Base-by-base conservation (phyloP, 2,888 invertebrate genomes). In the Phania funesta region DNA sequence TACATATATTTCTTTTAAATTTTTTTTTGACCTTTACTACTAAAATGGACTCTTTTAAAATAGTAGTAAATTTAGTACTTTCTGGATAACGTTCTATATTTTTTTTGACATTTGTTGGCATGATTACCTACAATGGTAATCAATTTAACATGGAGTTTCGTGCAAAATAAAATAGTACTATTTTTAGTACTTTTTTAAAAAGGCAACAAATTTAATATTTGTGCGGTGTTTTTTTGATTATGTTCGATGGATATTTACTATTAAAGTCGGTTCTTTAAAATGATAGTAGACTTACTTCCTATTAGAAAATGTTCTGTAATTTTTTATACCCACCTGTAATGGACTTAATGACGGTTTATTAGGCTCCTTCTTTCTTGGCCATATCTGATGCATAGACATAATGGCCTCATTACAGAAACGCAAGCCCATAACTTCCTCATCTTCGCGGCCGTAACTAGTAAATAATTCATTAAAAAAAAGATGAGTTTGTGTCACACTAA, bases 351-450 rank as follows among this genome's bases (percentile, higher is more conserved):
- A 92, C 24, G 92, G 92, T 75, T 91, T 92, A 70, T 93, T 92
- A 0, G 93, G 92, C 86, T 94, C 94, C 86, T 92, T 91, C 85
- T 91, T 89, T 8, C 93, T 93, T 0, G 97, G 97, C 92, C 96
- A 96, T 65, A 97, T 93, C 90, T 97, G 97, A 64, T 96, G 95
- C 75, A 98, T 93, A 88, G 97, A 96, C 94, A 98, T 95, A 89
- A 98, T 95, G 70, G 98, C 96, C 92, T 99, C 99, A 90, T 99
- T 99, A 92, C 98, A 97, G 92, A 99, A 99, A 88, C 98, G 97
- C 85, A 99, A 93, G 0, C 99, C 99, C 95, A 99, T 96, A 24
- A 99, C 98, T 91, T 99, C 99, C 90, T 99, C 96, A 90, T 99
- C 99, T 92, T 99, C 99, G 56, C 99, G 93, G 0, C 99, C 99